Evolutionary conservation across 2,113 vertebrate genomes (phyloP).

Genomic region (Rhagologus leucostigma): DNA sequence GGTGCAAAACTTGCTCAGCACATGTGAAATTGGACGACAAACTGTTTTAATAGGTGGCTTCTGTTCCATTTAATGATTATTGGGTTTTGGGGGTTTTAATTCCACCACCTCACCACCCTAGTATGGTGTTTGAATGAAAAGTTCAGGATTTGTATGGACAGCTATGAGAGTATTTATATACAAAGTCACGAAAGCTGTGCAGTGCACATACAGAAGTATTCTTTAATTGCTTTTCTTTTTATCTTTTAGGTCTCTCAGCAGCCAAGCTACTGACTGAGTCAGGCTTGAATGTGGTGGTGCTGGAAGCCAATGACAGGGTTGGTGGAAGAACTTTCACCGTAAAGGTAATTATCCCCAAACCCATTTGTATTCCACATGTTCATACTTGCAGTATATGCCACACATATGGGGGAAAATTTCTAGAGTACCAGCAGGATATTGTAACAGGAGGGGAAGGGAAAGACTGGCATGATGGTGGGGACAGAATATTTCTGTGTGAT

Average conservation of each 20-base stretch:
- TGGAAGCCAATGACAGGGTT: constrained; percentile 92
- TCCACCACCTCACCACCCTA: not conserved
- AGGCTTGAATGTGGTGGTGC: constrained; percentile 85
- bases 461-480: not conserved
- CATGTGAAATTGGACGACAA: not conserved
- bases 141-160: not conserved
- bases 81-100: not conserved
- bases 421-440: not conserved
- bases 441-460: not conserved
- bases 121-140: not conserved
- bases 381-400: not conserved
- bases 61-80: not conserved
- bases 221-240: not conserved
- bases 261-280: constrained; percentile 87
- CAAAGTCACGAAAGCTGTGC: not conserved
- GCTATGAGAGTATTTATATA: not conserved
- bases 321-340: constrained; percentile 92
- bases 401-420: not conserved
- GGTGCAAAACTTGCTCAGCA: not conserved
- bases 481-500: not conserved
- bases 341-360: constrained; percentile 75
- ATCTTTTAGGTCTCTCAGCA: constrained; percentile 85
- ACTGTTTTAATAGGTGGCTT: not conserved
- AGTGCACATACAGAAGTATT: not conserved
- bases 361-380: not conserved